These are phyloP conservation scores for Campaea margaritaria DNA, from an alignment of 2,888 invertebrate genomes.

Conservation along the genomic window DNA sequence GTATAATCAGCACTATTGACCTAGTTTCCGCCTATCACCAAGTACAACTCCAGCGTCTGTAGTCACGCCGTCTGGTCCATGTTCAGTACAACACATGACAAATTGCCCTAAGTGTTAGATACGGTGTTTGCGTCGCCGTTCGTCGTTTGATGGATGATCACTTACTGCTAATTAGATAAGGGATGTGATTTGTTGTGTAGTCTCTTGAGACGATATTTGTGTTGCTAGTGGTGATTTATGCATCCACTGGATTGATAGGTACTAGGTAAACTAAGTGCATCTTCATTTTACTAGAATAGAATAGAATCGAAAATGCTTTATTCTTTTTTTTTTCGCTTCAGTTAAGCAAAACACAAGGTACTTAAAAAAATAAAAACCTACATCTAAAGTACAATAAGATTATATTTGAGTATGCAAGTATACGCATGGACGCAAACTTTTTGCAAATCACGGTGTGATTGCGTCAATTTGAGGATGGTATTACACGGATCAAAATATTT, in stretches of 20 bases:
- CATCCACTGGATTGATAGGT: constrained; percentile 10
- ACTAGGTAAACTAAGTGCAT: background rate
- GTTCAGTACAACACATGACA: constrained; percentile 33
- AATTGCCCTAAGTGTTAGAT: constrained; percentile 34
- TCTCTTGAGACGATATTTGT: constrained; percentile 10
- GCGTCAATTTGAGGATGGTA: too few species aligned
- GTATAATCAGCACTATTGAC: constrained; percentile 1
- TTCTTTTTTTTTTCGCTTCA: too few species aligned
- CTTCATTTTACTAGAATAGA: too few species aligned
- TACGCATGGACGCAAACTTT: too few species aligned
- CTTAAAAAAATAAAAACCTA: too few species aligned
- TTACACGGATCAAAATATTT: too few species aligned
- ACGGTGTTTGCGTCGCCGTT: constrained; percentile 37
- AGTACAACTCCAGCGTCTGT: background rate
- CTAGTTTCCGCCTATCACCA: constrained; percentile 1
- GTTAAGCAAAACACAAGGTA: too few species aligned
- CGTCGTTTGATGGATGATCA: constrained; percentile 49
- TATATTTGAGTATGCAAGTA: too few species aligned
- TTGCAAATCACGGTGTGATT: too few species aligned
- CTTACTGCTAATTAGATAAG: constrained; percentile 52
- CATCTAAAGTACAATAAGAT: too few species aligned
- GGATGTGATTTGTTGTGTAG: constrained; percentile 38
- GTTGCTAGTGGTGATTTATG: constrained; percentile 26
- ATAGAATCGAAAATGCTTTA: too few species aligned
- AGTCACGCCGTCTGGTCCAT: constrained; percentile 2